Percentiles rank a stretch among this genome's conserved stretches.
phyloP scores from a whole-genome alignment of 2,888 invertebrate genomes.

The Hirtodrosophila cameraria region DNA sequence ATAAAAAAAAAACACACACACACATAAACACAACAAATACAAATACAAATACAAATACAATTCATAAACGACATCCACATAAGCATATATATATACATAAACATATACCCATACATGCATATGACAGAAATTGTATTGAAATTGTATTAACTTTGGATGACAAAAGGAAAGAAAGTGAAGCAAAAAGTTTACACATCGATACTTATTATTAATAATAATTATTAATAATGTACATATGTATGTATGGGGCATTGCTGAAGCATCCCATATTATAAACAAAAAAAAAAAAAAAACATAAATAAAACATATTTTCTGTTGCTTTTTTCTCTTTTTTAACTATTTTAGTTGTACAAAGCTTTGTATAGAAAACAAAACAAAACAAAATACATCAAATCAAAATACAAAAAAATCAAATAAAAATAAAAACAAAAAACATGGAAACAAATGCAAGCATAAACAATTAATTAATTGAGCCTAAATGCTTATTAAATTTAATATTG shows the following conservation, averaged over 20 bases:
- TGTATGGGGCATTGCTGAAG: conserved; percentile 32
- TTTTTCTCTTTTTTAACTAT: conserved; percentile 71
- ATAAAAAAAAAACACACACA: too few relatives aligned
- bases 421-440: conserved; percentile 29
- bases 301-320: conserved; percentile 71
- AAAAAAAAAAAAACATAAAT: too few relatives aligned
- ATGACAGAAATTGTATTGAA: conserved; percentile 32
- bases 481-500: conserved; percentile 61
- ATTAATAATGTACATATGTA: conserved; percentile 17
- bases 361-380: conserved; percentile 55
- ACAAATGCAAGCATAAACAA: conserved; percentile 50
- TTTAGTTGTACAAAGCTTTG: conserved; percentile 81
- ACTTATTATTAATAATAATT: conserved; percentile 34
- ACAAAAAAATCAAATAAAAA: conserved; percentile 28
- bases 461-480: conserved; percentile 62
- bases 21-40: conserved; percentile 13
- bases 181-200: conserved; percentile 47
- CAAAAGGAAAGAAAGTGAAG: conserved; percentile 21
- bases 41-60: conserved; percentile 12
- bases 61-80: conserved; percentile 4
- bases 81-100: conserved; percentile 40
- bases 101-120: conserved; percentile 35
- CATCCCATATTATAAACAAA: too few relatives aligned
- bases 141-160: conserved; percentile 29
- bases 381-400: conserved; percentile 43